phyloP scores from a whole-genome alignment of 1,140 invertebrate genomes.

The Drosophila athabasca region DNA sequence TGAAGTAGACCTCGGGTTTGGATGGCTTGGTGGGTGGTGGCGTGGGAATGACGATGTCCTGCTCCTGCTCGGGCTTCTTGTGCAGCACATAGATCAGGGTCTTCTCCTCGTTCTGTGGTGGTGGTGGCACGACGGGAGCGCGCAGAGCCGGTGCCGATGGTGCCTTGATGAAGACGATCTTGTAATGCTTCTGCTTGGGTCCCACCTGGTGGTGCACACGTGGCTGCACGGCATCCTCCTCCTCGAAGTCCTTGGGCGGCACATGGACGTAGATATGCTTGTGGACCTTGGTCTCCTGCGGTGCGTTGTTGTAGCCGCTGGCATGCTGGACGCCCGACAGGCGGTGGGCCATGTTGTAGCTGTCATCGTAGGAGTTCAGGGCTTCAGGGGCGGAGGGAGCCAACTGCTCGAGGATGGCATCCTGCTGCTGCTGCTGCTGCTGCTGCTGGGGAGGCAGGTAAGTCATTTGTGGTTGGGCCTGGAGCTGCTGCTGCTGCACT shows the following conservation, averaged over 20 bases:
- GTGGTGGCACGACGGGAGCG: slow-evolving; percentile 86
- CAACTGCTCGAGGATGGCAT: slow-evolving; percentile 44
- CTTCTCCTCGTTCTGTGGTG: slow-evolving; percentile 91
- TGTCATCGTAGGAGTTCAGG: slow-evolving; percentile 69
- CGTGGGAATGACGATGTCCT: slow-evolving; percentile 90
- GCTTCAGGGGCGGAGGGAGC: slow-evolving; percentile 46
- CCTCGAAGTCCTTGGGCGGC: slow-evolving; percentile 89
- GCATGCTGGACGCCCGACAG: slow-evolving; percentile 71
- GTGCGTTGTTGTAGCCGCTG: slow-evolving; percentile 67
- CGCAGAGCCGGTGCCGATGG: slow-evolving; percentile 89
- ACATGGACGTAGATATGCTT: slow-evolving; percentile 93
- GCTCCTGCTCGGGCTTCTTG: slow-evolving; percentile 91
- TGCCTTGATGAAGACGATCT: slow-evolving; percentile 94
- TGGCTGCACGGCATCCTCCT: slow-evolving; percentile 85
- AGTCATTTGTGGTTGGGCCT: slow-evolving; percentile 40
- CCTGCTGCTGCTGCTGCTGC: slow-evolving; percentile 47
- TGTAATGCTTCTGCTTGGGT: slow-evolving; percentile 91
- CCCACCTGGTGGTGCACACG: slow-evolving; percentile 85
- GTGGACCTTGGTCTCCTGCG: slow-evolving; percentile 84
- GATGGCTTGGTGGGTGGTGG: slow-evolving; percentile 89
- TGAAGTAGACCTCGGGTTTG: slow-evolving; percentile 94
- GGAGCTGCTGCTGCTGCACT: slow-evolving; percentile 33
- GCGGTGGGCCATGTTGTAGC: slow-evolving; percentile 77
- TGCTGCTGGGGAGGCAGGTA: slow-evolving; percentile 58
- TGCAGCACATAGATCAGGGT: slow-evolving; percentile 93